A percentile compares a stretch with the other conserved stretches of the same genome.
These are phyloP conservation scores for Struthidea cinerea DNA, from an alignment of 2,113 vertebrate genomes.

Conservation along the genomic window DNA sequence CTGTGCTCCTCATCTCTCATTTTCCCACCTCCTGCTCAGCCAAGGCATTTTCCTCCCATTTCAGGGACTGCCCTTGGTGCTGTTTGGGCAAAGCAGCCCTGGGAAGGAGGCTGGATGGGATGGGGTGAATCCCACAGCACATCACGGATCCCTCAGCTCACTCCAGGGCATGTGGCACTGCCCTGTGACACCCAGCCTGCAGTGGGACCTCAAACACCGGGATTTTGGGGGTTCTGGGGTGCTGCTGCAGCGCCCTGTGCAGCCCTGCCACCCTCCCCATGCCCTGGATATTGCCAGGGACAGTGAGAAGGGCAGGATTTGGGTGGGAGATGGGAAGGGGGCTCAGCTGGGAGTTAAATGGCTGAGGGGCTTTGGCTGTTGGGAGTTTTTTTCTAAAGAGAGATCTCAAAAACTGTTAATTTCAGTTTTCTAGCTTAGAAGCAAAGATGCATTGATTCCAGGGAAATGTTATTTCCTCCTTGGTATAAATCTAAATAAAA, in stretches of 20 bases:
- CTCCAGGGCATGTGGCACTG: not conserved
- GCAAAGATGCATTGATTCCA: not conserved
- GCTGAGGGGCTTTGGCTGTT: not conserved
- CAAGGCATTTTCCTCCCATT: not conserved
- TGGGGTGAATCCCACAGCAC: not conserved
- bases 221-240: not conserved
- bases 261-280: not conserved
- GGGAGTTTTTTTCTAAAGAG: not conserved
- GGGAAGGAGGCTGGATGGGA: not conserved
- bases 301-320: not conserved
- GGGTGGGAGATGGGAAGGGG: not conserved
- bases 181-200: fast-evolving
- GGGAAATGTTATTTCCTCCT: not conserved
- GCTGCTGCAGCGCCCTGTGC: not conserved
- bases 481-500: not conserved
- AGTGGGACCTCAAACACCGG: fast-evolving
- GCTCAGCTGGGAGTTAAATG: not conserved
- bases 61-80: not conserved
- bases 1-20: not conserved
- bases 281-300: not conserved
- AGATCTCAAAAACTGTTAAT: not conserved
- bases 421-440: not conserved
- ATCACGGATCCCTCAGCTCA: not conserved
- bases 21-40: not conserved
- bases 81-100: not conserved